Evolutionary conservation across 2,797 vertebrate genomes (phyloP).

Genomic region (Gadopsis marmoratus): DNA sequence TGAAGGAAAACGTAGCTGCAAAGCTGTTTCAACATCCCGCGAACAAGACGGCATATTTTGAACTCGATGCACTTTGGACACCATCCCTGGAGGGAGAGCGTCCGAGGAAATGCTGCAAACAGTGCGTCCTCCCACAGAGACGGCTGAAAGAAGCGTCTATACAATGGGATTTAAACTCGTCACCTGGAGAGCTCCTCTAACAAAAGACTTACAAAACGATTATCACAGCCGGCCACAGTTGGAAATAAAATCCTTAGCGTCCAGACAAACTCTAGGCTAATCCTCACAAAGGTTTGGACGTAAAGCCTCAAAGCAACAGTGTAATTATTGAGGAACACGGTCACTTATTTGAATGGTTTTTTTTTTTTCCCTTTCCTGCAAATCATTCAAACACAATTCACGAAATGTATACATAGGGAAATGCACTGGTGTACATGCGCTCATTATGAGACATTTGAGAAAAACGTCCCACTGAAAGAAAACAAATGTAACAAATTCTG

Average conservation of each 20-base stretch:
- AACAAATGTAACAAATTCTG: constrained; percentile 1
- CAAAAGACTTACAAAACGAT: constrained; percentile 58
- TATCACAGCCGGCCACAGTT: constrained; percentile 32
- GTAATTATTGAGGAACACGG: background rate
- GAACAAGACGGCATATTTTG: constrained; percentile 29
- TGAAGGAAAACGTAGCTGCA: constrained; percentile 7
- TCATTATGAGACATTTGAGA: background rate
- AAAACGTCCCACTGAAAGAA: background rate
- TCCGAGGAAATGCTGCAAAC: constrained; percentile 13
- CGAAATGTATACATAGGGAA: background rate
- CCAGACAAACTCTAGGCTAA: constrained; percentile 46
- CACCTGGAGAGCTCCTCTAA: constrained; percentile 52
- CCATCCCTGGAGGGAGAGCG: constrained; percentile 25
- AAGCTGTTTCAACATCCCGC: constrained; percentile 1
- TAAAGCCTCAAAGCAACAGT: constrained; percentile 28
- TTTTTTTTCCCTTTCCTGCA: background rate
- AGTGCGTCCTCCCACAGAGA: constrained; percentile 38
- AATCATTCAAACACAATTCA: background rate
- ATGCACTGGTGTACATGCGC: background rate
- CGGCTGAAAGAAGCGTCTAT: constrained; percentile 33
- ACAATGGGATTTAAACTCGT: constrained; percentile 23
- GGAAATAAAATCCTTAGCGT: constrained; percentile 41
- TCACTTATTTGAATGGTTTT: background rate
- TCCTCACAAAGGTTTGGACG: constrained; percentile 45
- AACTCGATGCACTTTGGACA: constrained; percentile 16